Evolutionary conservation across 2,797 vertebrate genomes (phyloP).

Genomic region (Alauda arvensis): DNA sequence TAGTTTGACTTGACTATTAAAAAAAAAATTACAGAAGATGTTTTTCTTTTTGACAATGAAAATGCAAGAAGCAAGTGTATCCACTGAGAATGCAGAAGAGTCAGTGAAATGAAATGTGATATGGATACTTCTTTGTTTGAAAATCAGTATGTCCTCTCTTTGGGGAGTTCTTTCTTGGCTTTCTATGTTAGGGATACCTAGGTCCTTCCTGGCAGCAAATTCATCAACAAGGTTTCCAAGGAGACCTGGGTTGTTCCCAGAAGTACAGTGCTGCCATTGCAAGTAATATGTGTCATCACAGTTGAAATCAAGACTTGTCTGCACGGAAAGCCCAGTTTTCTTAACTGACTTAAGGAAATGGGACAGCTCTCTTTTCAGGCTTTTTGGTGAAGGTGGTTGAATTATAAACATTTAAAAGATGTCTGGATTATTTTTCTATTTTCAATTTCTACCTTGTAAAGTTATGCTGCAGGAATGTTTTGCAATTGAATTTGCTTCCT

Average conservation of each 20-base stretch:
- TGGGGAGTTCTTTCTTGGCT: background rate
- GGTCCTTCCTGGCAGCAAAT: background rate
- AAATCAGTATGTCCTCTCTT: background rate
- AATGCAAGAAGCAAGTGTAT: background rate
- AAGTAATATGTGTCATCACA: rapidly evolving
- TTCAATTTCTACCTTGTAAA: background rate
- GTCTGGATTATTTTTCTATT: background rate
- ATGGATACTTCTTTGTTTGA: background rate
- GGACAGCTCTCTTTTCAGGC: background rate
- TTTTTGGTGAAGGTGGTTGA: background rate
- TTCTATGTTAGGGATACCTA: background rate
- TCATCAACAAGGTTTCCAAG: background rate
- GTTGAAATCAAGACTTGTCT: background rate
- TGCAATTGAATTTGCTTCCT: background rate
- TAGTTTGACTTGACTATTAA: background rate
- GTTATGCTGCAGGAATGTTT: background rate
- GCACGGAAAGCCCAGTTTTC: background rate
- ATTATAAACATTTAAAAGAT: background rate
- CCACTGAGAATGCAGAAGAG: background rate
- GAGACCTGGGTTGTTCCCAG: background rate
- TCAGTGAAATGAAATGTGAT: background rate
- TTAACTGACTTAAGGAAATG: background rate
- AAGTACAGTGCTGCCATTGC: background rate
- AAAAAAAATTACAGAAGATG: rapidly evolving
- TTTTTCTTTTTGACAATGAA: background rate